Evolutionary conservation across 2,888 invertebrate genomes (phyloP), one percentile per base, ranked within the genome.

Genomic region (Calliphora vomitoria): DNA sequence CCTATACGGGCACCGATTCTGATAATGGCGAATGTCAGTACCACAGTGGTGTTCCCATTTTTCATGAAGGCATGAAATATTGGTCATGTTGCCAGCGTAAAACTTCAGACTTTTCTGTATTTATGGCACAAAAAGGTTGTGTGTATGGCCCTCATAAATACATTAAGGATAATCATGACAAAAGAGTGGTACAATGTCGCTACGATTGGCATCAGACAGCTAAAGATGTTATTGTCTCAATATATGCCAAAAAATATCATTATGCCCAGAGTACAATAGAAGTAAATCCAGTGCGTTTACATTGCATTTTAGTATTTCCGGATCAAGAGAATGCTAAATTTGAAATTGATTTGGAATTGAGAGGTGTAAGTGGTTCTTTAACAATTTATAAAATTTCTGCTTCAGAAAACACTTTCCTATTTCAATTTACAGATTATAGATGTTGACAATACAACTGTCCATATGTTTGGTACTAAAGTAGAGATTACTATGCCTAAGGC

Each of bases 151-250:
- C 95, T 69, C 99, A 99, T 94, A 94, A 96, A 86, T 99, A 99
- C 99, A 94, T 95, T 88, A 95, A 96, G 93, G 96, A 97, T 96
- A 94, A 95, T 88, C 91, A 94, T 4, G 94, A 95, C 83, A 94
- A 95, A 71, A 95, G 94, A 68, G 94, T 94, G 6, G 94, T 95
- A 0, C 95, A 96, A 83, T 99, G 99, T 92, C 95, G 98, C 35
- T 96, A 97, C 95, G 99, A 99, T 93, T 98, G 98, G 97, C 98
- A 99, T 94, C 99, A 99, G 94, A 99, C 99, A 0, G 96, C 96
- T 0, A 95, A 96, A 0, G 95, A 95, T 92, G 97, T 99, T 0
- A 96, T 97, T 85, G 95, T 99, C 71, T 97, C 98, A 53, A 95
- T 99, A 64, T 99, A 98, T 94, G 97, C 98, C 0, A 99, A 99